Percentiles rank a stretch among this genome's conserved stretches.
Evolutionary conservation across 2,797 vertebrate species (phyloP).

Genomic region (Tragelaphus oryx): DNA sequence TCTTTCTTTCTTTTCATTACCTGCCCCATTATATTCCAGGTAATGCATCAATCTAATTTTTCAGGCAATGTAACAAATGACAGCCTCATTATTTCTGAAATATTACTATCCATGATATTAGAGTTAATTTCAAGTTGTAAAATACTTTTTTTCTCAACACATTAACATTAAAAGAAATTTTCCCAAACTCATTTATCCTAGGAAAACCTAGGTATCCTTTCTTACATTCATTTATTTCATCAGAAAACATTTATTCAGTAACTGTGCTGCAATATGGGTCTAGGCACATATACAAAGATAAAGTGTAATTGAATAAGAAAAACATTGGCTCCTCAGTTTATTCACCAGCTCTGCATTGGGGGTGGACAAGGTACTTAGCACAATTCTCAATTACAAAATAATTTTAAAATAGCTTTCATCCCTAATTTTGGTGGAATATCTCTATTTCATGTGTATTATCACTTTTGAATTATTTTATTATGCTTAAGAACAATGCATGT

Average conservation of each 20-base stretch:
- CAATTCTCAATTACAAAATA: not conserved
- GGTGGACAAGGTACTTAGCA: not conserved
- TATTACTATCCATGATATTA: not conserved
- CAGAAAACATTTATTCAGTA: not conserved
- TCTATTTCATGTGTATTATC: not conserved
- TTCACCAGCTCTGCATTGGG: not conserved
- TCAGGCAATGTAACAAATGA: not conserved
- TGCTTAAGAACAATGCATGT: not conserved
- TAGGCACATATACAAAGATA: not conserved
- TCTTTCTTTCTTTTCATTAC: not conserved
- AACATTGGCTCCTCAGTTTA: not conserved
- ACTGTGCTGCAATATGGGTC: not conserved
- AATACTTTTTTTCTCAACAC: not conserved
- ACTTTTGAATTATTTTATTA: constrained; percentile 29
- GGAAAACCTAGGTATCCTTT: not conserved
- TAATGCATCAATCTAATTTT: not conserved
- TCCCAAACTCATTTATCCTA: not conserved
- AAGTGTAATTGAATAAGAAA: not conserved
- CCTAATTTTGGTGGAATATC: not conserved
- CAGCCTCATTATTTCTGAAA: constrained; percentile 2
- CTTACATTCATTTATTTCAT: not conserved
- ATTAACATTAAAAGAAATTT: constrained; percentile 15
- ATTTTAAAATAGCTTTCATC: not conserved
- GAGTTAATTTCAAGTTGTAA: not conserved
- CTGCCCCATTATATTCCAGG: not conserved